Evolutionary conservation across 2,797 vertebrate genomes (phyloP), one percentile per base, ranked within the genome.

Genomic region (Mormyrops boulengeri): DNA sequence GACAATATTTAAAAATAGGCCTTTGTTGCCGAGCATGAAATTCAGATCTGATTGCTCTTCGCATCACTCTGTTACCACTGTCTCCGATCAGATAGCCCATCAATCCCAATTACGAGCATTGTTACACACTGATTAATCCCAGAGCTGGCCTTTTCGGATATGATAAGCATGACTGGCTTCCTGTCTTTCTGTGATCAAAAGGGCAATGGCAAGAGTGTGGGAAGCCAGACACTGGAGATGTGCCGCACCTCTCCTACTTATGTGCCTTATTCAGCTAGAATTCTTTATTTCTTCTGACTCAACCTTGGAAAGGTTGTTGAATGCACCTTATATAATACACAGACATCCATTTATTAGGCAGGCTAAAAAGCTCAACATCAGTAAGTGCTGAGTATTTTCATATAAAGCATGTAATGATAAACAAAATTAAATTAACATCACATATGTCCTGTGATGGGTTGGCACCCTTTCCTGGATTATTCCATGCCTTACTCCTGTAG

Each of bases 41-140:
- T 90, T 49, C 19, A 91, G 89, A 91, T 91, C 53, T 87, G 69
- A 86, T 84, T 89, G 53, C 88, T 19, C 84, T 90, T 88, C 41
- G 89, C 86, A 14, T 53, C 66, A 49, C 85, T 85, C 88, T 84
- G 49, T 91, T 60, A 49, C 52, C 88, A 91, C 89, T 62, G 90
- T 90, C 88, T 88, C 62, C 73, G 85, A 91, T 92, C 89, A 91
- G 89, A 44, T 41, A 89, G 53, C 69, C 62, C 89, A 93, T 94
- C 91, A 91, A 90, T 93, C 93, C 89, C 90, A 93, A 92, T 94
- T 93, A 94, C 84, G 91, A 91, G 92, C 91, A 88, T 93, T 93
- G 92, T 94, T 94, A 93, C 92, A 91, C 91, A 90, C 89, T 89
- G 89, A 92, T 90, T 52, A 91, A 87, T 88, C 55, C 53, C 89